phyloP scores from a whole-genome alignment of 2,888 invertebrate genomes.

The Lithosia quadra region DNA sequence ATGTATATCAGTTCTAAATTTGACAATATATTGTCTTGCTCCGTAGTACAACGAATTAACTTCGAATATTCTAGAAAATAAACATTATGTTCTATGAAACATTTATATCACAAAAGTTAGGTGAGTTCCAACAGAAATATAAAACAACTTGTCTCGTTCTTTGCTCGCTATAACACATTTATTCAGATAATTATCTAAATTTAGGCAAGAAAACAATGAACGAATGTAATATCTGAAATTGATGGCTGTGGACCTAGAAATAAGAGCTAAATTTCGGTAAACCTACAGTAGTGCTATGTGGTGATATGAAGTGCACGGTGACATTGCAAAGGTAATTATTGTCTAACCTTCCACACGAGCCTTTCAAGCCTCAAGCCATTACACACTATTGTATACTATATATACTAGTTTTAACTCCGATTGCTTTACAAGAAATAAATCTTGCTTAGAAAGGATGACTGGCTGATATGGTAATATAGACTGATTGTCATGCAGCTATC shows the following conservation, averaged over 20 bases:
- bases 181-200: slow-evolving; percentile 26
- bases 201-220: slow-evolving; percentile 39
- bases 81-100: slow-evolving; percentile 48
- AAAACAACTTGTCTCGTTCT: slow-evolving; percentile 33
- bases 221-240: slow-evolving; percentile 21
- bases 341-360: slow-evolving; percentile 4
- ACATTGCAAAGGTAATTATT: slow-evolving; percentile 15
- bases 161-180: slow-evolving; percentile 41
- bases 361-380: not conserved
- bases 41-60: slow-evolving; percentile 27
- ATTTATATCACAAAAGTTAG: slow-evolving; percentile 68
- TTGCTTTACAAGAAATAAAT: not conserved
- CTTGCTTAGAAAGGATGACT: not conserved
- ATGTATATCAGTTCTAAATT: slow-evolving; percentile 45
- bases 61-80: slow-evolving; percentile 43
- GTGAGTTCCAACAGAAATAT: slow-evolving; percentile 62
- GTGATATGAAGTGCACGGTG: slow-evolving; percentile 22
- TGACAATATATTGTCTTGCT: slow-evolving; percentile 40
- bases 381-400: not conserved
- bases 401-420: not conserved
- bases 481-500: not conserved
- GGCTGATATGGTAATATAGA: not conserved
- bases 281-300: slow-evolving; percentile 10
- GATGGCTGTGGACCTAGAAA: slow-evolving; percentile 48
- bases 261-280: slow-evolving; percentile 39